Evolutionary conservation across 1,140 invertebrate species (phyloP).

Genomic region (Nasonia longicornis): DNA sequence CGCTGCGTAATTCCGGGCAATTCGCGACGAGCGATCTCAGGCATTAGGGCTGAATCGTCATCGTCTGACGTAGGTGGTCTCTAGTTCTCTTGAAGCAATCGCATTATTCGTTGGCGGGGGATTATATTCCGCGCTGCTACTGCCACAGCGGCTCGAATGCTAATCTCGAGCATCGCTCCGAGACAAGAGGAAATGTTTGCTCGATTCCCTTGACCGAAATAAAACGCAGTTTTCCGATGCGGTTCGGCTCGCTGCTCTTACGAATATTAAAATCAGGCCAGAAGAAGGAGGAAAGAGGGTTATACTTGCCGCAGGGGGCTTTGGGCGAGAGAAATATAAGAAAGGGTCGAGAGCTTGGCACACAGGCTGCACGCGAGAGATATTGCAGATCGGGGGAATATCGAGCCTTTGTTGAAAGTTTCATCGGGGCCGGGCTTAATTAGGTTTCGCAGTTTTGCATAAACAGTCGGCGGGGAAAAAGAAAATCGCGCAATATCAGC

Average conservation of each 20-base stretch:
- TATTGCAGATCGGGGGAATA: too few relatives aligned
- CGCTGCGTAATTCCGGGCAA: background rate
- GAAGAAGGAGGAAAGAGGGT: background rate
- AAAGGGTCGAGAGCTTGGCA: too few relatives aligned
- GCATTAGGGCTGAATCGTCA: background rate
- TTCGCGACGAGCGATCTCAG: background rate
- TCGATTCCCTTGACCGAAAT: conserved; percentile 1
- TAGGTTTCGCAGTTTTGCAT: background rate
- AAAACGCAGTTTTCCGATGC: background rate
- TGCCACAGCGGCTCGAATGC: background rate
- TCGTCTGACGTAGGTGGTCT: background rate
- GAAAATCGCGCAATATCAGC: background rate
- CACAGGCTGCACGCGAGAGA: too few relatives aligned
- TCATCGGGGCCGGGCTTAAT: background rate
- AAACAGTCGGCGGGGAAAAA: conserved; percentile 30
- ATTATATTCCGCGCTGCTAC: too few relatives aligned
- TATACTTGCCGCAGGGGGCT: too few relatives aligned
- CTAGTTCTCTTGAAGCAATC: too few relatives aligned
- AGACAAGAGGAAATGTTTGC: background rate
- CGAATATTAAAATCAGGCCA: conserved; percentile 9
- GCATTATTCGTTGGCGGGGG: too few relatives aligned
- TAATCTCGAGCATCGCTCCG: background rate
- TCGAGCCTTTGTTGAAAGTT: background rate
- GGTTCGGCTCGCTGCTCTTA: background rate
- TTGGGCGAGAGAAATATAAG: too few relatives aligned